phyloP scores from a whole-genome alignment of 2,888 invertebrate genomes.

The Diaperis boleti region DNA sequence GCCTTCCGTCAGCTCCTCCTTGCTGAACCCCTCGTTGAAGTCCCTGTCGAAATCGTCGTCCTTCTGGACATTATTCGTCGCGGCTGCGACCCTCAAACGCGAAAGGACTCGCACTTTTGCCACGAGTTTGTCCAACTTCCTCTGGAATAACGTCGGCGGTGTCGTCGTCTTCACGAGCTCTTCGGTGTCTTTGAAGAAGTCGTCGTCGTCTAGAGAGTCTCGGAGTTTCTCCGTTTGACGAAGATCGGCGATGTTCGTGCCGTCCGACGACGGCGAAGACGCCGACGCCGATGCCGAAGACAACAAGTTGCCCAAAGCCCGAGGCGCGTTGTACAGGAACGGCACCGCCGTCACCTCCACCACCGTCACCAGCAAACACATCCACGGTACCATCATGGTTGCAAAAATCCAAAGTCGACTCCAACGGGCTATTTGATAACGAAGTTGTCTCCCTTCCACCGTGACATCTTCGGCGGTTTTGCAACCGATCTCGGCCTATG shows the following conservation, averaged over 20 bases:
- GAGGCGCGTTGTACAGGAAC: conserved; percentile 42
- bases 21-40: conserved; percentile 34
- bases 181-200: conserved; percentile 21
- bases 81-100: conserved; percentile 5
- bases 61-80: neutral
- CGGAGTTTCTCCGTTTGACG: conserved; percentile 21
- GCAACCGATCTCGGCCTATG: conserved; percentile 23
- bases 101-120: conserved; percentile 48
- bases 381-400: conserved; percentile 1
- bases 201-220: conserved; percentile 24
- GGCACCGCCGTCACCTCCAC: conserved; percentile 27
- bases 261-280: conserved; percentile 31
- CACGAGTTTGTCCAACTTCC: conserved; percentile 51
- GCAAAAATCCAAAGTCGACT: too few relatives aligned
- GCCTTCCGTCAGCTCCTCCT: neutral
- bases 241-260: conserved; percentile 50
- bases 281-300: conserved; percentile 47
- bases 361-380: conserved; percentile 5
- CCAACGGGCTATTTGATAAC: too few relatives aligned
- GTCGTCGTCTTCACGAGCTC: conserved; percentile 2
- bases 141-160: conserved; percentile 44
- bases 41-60: conserved; percentile 43
- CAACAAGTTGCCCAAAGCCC: conserved; percentile 38
- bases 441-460: neutral
- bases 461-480: conserved; percentile 11